phyloP scores from a whole-genome alignment of 2,797 vertebrate genomes.

The Acanthurus tractus region DNA sequence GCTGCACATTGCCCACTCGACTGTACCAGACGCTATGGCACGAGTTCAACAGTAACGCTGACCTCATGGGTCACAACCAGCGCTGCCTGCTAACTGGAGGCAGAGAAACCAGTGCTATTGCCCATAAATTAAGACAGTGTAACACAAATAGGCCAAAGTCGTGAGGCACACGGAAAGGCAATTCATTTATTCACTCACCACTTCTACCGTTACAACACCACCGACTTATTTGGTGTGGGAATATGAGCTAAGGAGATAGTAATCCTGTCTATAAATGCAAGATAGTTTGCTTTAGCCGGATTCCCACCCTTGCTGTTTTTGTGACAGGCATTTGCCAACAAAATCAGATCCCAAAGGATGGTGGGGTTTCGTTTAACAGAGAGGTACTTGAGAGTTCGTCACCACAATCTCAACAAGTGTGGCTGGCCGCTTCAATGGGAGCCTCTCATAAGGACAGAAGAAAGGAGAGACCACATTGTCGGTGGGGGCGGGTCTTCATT shows the following conservation, averaged over 20 bases:
- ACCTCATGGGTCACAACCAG: slow-evolving; percentile 80
- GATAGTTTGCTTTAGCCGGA: slow-evolving; percentile 72
- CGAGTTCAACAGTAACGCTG: slow-evolving; percentile 79
- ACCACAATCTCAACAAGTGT: slow-evolving; percentile 75
- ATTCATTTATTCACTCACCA: slow-evolving; percentile 47
- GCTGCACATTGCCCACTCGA: slow-evolving; percentile 69
- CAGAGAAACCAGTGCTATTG: slow-evolving; percentile 50
- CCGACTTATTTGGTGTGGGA: slow-evolving; percentile 69
- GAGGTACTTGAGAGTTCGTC: slow-evolving; percentile 79
- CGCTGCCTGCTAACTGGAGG: slow-evolving; percentile 58
- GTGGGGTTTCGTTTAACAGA: slow-evolving; percentile 78
- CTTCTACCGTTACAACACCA: slow-evolving; percentile 41
- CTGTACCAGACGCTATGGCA: slow-evolving; percentile 79
- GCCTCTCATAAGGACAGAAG: slow-evolving; percentile 72
- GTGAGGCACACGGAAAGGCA: slow-evolving; percentile 35
- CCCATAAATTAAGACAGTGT: slow-evolving; percentile 55
- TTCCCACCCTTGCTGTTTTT: slow-evolving; percentile 83
- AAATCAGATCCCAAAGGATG: slow-evolving; percentile 78
- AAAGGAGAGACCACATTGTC: slow-evolving; percentile 69
- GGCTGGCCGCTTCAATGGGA: slow-evolving; percentile 74
- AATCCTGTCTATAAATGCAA: slow-evolving; percentile 79
- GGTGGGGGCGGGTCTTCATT: slow-evolving; percentile 70
- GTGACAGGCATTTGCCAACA: slow-evolving; percentile 76
- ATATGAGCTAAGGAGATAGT: slow-evolving; percentile 66
- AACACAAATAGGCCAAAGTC: slow-evolving; percentile 53